These are phyloP conservation scores for Habroteleia sp. DNA, from an alignment of 2,888 invertebrate species.

Conservation along the genomic window DNA sequence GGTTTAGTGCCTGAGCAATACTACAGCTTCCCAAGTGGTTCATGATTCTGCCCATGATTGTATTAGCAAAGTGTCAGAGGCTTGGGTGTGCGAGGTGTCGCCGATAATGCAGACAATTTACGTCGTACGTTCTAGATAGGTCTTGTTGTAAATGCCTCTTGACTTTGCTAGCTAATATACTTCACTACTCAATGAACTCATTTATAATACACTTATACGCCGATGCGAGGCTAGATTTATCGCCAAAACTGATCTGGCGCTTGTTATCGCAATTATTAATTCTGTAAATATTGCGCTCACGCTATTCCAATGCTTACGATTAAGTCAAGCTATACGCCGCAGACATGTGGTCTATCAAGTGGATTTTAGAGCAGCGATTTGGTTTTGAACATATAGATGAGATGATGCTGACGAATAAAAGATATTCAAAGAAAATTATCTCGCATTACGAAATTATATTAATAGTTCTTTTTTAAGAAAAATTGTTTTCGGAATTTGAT, in stretches of 20 bases:
- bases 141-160: slow-evolving; percentile 27
- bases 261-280: slow-evolving; percentile 32
- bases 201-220: slow-evolving; percentile 38
- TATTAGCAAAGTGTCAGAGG: slow-evolving; percentile 60
- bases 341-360: slow-evolving; percentile 10
- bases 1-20: slow-evolving; percentile 40
- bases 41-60: slow-evolving; percentile 59
- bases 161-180: slow-evolving; percentile 44
- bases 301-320: slow-evolving; percentile 18
- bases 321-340: slow-evolving; percentile 12
- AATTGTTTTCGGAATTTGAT: no score
- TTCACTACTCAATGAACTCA: slow-evolving; percentile 17
- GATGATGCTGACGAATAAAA: no score
- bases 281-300: slow-evolving; percentile 25
- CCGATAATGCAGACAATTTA: slow-evolving; percentile 58
- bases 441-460: no score
- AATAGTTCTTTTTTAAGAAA: no score
- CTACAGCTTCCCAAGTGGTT: slow-evolving; percentile 50
- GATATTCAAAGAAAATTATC: no score
- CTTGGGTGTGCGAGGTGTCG: slow-evolving; percentile 36
- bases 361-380: slow-evolving; percentile 22
- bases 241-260: background rate
- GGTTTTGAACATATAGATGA: no score
- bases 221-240: slow-evolving; percentile 3
- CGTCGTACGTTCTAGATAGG: slow-evolving; percentile 30